Base-by-base conservation (phyloP, 2,888 invertebrate genomes). In the Tetrapedia diversipes region DNA sequence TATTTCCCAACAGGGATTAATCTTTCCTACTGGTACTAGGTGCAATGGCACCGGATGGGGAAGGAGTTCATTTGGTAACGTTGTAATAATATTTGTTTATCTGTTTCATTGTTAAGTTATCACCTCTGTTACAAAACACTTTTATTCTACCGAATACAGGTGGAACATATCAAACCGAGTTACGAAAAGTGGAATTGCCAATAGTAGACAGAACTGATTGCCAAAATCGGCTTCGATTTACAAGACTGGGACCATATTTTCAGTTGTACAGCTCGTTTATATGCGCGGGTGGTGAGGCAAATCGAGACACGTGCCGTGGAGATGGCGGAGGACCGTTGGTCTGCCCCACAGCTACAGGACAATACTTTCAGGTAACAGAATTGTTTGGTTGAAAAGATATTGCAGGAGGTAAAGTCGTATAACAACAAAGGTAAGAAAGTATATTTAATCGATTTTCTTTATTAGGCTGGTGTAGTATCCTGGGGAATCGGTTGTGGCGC, bases 401-500 rank as follows among this genome's bases (percentile, higher is more conserved):
- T 16, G 6, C 34, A 34, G n/a, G n/a, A n/a, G n/a, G n/a, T n/a
- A n/a, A n/a, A n/a, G n/a, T n/a, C n/a, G n/a, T n/a, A n/a, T n/a
- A n/a, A n/a, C n/a, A 56, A 49, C 2, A 1, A 14, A 10, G 8
- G 2, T 16, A 0, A 11, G 24, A 39, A 16, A 4, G 10, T 4
- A 34, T 6, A 11, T 8, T 19, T 3, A 22, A 0, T n/a, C 4
- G 10, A 43, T n/a, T 49, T 22, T 32, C 67, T 66, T 37, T 75
- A 71, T 65, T 94, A 97, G 86, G 94, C 94, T 1, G 98, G 98
- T 0, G 94, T 97, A 10, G 96, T 97, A 0, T 95, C 97, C 0
- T 98, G 97, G 97, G 98, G 98, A n/a, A 95, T 98, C 66, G 96
- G 96, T 3, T 98, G 98, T 86, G 97, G 97, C 0, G 91, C 92